phyloP scores from a whole-genome alignment of 2,113 vertebrate species.

The Oryzias javanicus region DNA sequence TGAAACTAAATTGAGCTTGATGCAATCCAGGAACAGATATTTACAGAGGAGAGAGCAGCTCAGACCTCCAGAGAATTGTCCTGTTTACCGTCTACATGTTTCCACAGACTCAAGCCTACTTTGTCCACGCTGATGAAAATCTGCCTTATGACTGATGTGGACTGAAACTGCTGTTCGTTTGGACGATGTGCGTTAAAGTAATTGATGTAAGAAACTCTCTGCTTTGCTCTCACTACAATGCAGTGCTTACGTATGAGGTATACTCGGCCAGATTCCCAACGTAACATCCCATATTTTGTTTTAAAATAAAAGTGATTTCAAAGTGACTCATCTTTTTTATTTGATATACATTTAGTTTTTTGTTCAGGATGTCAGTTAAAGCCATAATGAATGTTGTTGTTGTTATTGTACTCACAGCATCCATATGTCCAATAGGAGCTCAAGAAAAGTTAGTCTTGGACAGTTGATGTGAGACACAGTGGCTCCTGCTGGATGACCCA shows the following conservation, averaged over 20 bases:
- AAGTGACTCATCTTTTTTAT: conserved; percentile 68
- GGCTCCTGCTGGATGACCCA: conserved; percentile 47
- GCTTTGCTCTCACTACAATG: conserved; percentile 48
- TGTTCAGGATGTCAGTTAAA: not conserved
- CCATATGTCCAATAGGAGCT: conserved; percentile 15
- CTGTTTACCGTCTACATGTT: conserved; percentile 40
- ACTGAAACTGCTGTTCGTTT: conserved; percentile 33
- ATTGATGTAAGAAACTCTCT: conserved; percentile 55
- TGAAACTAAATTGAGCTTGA: conserved; percentile 35
- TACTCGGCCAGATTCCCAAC: conserved; percentile 20
- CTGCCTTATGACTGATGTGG: conserved; percentile 23
- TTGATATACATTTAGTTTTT: conserved; percentile 39
- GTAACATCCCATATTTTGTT: conserved; percentile 37
- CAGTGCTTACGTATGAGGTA: conserved; percentile 34
- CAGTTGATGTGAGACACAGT: conserved; percentile 30
- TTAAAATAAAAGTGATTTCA: conserved; percentile 51
- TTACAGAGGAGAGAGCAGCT: conserved; percentile 25
- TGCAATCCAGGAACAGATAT: conserved; percentile 26
- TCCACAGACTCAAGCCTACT: conserved; percentile 32
- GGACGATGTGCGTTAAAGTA: conserved; percentile 46
- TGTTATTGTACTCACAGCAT: not conserved
- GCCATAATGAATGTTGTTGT: too few species aligned
- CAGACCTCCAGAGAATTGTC: conserved; percentile 38
- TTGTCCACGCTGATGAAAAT: conserved; percentile 26
- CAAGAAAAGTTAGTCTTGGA: not conserved